Conservation (phyloP, 2,888 invertebrate species). For the Drosophila picticornis region DNA sequence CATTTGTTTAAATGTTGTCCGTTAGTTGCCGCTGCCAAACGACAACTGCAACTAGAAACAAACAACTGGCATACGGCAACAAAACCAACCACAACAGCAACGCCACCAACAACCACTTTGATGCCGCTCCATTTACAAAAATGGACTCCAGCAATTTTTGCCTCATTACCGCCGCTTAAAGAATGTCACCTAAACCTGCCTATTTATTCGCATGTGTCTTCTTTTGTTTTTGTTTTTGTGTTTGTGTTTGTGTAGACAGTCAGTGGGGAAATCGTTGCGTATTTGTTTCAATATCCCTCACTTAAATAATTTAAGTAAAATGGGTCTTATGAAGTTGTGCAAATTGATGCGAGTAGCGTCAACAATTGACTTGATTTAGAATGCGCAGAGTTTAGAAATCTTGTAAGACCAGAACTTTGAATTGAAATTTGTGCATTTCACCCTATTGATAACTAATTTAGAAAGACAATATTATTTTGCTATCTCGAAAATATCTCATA, state of each 20-base stretch:
- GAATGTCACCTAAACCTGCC: slow-evolving; percentile 65
- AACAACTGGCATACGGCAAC: slow-evolving; percentile 26
- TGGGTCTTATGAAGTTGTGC: neutral
- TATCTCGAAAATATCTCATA: neutral
- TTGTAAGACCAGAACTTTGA: neutral
- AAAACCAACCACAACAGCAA: slow-evolving; percentile 40
- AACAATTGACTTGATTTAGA: neutral
- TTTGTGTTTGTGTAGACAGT: slow-evolving; percentile 26
- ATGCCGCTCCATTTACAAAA: slow-evolving; percentile 76
- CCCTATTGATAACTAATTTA: neutral
- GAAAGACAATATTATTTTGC: neutral
- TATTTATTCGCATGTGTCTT: slow-evolving; percentile 5
- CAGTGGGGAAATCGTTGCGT: slow-evolving; percentile 53
- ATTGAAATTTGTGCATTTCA: neutral
- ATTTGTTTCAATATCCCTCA: slow-evolving; percentile 27
- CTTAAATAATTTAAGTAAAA: neutral
- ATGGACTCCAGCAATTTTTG: slow-evolving; percentile 73
- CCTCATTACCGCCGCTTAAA: slow-evolving; percentile 68
- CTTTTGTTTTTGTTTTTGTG: neutral
- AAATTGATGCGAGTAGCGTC: neutral
- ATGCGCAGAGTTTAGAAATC: neutral
- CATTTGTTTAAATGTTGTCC: slow-evolving; percentile 78
- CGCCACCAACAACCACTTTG: slow-evolving; percentile 41
- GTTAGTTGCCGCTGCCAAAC: slow-evolving; percentile 59
- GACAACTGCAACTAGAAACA: slow-evolving; percentile 53